Evolutionary conservation across 2,113 vertebrate genomes (phyloP), one percentile per base, ranked within the genome.

Genomic region (Carassius carassius): DNA sequence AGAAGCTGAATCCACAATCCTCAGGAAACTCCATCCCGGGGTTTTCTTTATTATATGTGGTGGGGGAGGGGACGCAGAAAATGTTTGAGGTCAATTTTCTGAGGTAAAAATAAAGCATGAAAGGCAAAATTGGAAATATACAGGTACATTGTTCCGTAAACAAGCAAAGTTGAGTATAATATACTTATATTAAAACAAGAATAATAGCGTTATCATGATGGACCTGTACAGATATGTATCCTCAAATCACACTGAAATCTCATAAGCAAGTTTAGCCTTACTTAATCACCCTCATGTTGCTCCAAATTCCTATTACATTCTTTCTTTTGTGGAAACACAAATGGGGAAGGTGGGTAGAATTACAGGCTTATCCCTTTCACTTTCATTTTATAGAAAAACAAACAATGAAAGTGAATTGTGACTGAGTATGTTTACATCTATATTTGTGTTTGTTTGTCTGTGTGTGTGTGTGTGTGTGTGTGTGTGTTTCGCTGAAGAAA

Each of bases 11-110:
- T 25, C 54, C 74, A 70, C 56, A 76, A 56, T 89, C 88, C 88
- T 5, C 19, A 75, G 8, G 13, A 5, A 85, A 88, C 49, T 90
- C 89, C 89, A 90, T 82, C 44, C 32, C 87, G 8, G 78, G 87
- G 86, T 88, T 90, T 86, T 84, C 81, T 62, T 49, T 35, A 80
- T 41, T 76, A 73, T 49, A 73, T 23, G n/a, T 67, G 32, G 35
- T 88, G 87, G 83, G 83, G 87, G 87, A 90, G 79, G 84, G 87
- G 84, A 85, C 14, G 63, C 32, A 29, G 47, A 76, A 35, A 78
- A 72, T 5, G 65, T 81, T 67, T 69, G 77, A 82, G 84, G 82
- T 63, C 49, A 78, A 41, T 60, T 62, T 29, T 25, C 37, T 80
- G 78, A 70, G 77, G 69, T 62, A 88, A 84, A 67, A 78, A 80